Evolutionary conservation across 2,888 invertebrate genomes (phyloP), one percentile per base, ranked within the genome.

Genomic region (Harpalus rufipes): DNA sequence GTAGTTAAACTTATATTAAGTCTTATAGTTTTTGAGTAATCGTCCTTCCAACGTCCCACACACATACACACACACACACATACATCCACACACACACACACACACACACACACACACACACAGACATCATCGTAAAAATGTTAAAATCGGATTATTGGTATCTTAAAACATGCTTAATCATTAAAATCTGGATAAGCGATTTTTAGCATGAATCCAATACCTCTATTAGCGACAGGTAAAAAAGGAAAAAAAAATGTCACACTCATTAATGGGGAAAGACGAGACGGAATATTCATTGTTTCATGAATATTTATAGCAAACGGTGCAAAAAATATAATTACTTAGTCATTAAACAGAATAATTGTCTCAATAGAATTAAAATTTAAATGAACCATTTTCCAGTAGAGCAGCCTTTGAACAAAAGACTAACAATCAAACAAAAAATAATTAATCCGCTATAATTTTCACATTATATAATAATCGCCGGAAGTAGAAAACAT

Each of bases 371-470:
- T 59, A 44, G 18, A 81, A 81, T 81, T 63, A 81, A 81, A 61
- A 81, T 81, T 81, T 81, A 63, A 81, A 81, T 81, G 32, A 81
- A 44, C 65, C 39, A 65, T 80, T 80, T 80, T 80, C 61, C 65
- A 81, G 14, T 65, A 81, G 80, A 61, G 18, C 61, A 78, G 58
- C 81, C 41, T 32, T 18, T 21, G 44, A 65, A 63, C 81, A 81
- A 81, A 61, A 25, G 41, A 65, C 21, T 63, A 81, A 63, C 78
- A 78, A 76, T 56, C 16, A 79, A 59, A 79, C 12, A 51, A 51
- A 51, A 51, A 51, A 51, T 51, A 51, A 51, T 8, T 12, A 63
- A 59, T 63, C 14, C 44, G 63, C 39, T 41, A 39, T 80, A 63
- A 80, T 80, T 80, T 63, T 7, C 6, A 39, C 63, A 39, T 68